A percentile compares a stretch with the other conserved stretches of the same genome.
Conservation (phyloP, 2,888 invertebrate species). For the Macaria liturata region DNA sequence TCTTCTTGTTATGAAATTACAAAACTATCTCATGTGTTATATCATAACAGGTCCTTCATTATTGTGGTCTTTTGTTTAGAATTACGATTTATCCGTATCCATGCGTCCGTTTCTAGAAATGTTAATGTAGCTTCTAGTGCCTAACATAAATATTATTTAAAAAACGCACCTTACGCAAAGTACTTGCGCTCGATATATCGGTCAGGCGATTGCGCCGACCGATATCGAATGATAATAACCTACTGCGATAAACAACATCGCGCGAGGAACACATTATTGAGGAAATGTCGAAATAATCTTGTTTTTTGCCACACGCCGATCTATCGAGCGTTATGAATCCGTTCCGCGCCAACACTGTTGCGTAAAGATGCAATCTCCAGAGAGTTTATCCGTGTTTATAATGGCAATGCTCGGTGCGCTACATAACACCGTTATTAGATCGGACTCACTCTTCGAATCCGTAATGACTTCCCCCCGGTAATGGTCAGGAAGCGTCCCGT, state of each 20-base stretch:
- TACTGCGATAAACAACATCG: slow-evolving; percentile 21
- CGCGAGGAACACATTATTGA: slow-evolving; percentile 23
- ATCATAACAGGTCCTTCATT: too few species aligned
- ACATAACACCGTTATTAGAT: slow-evolving; percentile 69
- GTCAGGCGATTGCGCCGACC: slow-evolving; percentile 23
- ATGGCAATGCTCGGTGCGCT: slow-evolving; percentile 54
- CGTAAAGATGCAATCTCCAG: slow-evolving; percentile 64
- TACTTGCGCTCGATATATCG: slow-evolving; percentile 17
- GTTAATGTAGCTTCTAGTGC: too few species aligned
- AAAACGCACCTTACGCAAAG: slow-evolving; percentile 6
- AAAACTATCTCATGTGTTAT: too few species aligned
- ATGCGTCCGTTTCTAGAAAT: too few species aligned
- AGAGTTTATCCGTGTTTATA: slow-evolving; percentile 60
- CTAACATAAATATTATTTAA: background rate
- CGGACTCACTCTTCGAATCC: slow-evolving; percentile 61
- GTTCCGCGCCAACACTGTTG: slow-evolving; percentile 51
- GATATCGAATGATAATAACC: slow-evolving; percentile 25
- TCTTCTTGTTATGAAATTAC: too few species aligned
- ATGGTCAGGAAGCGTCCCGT: slow-evolving; percentile 65
- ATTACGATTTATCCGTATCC: too few species aligned
- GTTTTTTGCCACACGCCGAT: slow-evolving; percentile 36
- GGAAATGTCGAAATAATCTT: slow-evolving; percentile 33
- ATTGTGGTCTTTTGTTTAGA: too few species aligned
- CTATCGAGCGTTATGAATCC: slow-evolving; percentile 38
- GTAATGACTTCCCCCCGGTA: slow-evolving; percentile 71